These are phyloP conservation scores for Cephus pulcher DNA, from an alignment of 2,888 invertebrate species.

Conservation along the genomic window DNA sequence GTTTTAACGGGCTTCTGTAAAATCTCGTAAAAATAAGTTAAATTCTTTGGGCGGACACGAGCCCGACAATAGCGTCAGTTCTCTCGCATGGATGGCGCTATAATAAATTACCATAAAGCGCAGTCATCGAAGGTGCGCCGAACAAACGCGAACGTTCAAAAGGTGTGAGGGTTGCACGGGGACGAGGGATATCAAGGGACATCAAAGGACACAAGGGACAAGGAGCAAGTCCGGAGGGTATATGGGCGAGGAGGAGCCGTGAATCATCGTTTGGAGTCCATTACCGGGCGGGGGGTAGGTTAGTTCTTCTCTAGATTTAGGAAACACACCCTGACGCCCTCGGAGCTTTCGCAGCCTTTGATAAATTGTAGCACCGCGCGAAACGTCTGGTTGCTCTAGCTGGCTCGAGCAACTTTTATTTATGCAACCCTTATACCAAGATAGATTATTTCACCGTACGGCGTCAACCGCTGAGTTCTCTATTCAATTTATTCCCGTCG, in stretches of 20 bases:
- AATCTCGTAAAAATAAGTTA: neutral
- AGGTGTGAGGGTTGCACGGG: neutral
- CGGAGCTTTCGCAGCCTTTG: constrained; percentile 21
- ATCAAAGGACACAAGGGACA: neutral
- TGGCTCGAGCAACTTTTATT: constrained; percentile 32
- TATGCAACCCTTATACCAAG: constrained; percentile 41
- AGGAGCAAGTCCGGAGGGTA: neutral
- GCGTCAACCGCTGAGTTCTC: constrained; percentile 33
- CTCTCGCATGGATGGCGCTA: neutral
- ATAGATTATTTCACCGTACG: constrained; percentile 40
- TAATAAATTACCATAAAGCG: constrained; percentile 25
- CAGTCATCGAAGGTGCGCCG: constrained; percentile 12
- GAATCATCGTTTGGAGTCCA: constrained; percentile 43
- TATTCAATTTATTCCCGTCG: constrained; percentile 26
- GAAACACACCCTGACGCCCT: constrained; percentile 7
- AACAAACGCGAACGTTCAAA: neutral
- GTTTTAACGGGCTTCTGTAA: neutral
- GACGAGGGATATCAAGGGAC: no score
- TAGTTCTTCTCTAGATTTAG: constrained; percentile 11
- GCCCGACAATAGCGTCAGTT: neutral
- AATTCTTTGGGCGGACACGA: neutral
- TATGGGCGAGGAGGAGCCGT: constrained; percentile 21
- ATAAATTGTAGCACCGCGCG: constrained; percentile 37
- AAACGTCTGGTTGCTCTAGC: constrained; percentile 18
- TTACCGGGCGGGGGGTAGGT: constrained; percentile 22